Percentiles rank a stretch among this genome's conserved stretches.
Evolutionary conservation across 2,888 invertebrate genomes (phyloP).

Genomic region (Cryptus armator): DNA sequence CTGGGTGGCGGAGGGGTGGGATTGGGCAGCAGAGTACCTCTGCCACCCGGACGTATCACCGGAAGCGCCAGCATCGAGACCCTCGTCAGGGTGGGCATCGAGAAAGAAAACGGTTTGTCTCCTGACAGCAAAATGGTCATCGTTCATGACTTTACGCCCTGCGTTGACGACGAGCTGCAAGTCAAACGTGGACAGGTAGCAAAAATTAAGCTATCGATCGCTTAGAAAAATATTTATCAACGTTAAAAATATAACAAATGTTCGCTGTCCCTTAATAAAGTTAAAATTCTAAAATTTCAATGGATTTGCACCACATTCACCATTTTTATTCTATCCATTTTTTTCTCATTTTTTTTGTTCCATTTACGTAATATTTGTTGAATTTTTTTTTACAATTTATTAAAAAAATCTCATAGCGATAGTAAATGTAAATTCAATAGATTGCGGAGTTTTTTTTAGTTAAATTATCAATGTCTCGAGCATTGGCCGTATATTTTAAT

Average conservation of each 20-base stretch:
- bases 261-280: not conserved
- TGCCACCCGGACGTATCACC: slow-evolving; percentile 96
- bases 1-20: slow-evolving; percentile 91
- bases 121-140: slow-evolving; percentile 98
- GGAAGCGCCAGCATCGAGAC: slow-evolving; percentile 98
- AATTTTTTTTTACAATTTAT: too few species aligned
- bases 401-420: too few species aligned
- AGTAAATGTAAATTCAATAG: not conserved
- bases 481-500: not conserved
- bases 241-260: not conserved
- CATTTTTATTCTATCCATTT: not conserved
- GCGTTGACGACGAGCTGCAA: slow-evolving; percentile 97
- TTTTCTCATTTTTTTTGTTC: not conserved
- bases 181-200: slow-evolving; percentile 92
- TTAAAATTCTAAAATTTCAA: not conserved
- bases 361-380: not conserved
- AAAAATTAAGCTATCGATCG: not conserved
- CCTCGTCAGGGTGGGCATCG: slow-evolving; percentile 94
- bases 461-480: not conserved
- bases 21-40: slow-evolving; percentile 89
- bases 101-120: slow-evolving; percentile 96
- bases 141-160: slow-evolving; percentile 96
- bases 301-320: not conserved
- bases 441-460: not conserved
- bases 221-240: too few species aligned